These are phyloP conservation scores for Holotrichia oblita DNA, from an alignment of 1,140 invertebrate species.

Conservation along the genomic window DNA sequence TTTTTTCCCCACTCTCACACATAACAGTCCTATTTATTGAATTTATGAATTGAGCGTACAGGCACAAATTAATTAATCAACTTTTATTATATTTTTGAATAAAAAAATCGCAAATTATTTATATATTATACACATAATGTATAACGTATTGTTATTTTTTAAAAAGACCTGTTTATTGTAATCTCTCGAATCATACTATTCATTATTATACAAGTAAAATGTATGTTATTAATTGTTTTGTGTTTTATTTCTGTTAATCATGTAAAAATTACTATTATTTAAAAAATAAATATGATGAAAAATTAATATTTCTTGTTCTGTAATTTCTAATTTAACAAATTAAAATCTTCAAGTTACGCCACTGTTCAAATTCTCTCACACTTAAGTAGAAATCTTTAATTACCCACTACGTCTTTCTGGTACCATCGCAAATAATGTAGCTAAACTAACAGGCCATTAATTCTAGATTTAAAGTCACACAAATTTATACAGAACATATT, in stretches of 20 bases:
- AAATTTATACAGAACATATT: no score
- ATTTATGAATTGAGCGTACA: background rate
- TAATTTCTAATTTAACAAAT: background rate
- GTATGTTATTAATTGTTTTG: constrained; percentile 1
- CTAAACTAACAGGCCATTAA: no score
- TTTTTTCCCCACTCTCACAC: background rate
- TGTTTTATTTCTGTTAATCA: background rate
- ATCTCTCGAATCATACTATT: constrained; percentile 2
- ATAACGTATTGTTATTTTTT: constrained; percentile 14
- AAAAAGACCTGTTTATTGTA: constrained; percentile 30
- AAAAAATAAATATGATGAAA: background rate
- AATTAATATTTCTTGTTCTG: background rate
- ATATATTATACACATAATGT: constrained; percentile 27
- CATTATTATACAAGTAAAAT: constrained; percentile 28
- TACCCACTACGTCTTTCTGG: background rate
- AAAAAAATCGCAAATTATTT: background rate
- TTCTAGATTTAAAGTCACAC: no score
- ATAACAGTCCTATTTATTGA: constrained; percentile 22
- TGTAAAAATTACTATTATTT: background rate
- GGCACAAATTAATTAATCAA: background rate
- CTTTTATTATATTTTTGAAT: background rate
- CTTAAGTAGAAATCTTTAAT: background rate
- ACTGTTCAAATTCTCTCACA: no score
- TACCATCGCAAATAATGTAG: no score
- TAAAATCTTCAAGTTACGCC: background rate